These are phyloP conservation scores for Spinibarbus caldwelli DNA, from an alignment of 2,797 vertebrate genomes.

Conservation along the genomic window DNA sequence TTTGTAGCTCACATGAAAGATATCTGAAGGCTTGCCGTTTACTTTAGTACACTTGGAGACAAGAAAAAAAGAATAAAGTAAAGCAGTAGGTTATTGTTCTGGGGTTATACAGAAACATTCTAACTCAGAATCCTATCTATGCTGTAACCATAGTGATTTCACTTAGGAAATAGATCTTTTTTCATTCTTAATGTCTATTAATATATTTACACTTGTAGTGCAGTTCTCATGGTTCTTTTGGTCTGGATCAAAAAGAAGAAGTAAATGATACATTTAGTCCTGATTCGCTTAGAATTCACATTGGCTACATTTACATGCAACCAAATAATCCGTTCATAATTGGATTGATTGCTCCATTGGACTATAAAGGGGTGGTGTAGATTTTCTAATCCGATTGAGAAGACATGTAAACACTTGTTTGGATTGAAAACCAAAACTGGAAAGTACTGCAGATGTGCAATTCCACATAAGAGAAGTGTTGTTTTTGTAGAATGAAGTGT, in stretches of 20 bases:
- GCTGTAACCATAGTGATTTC: not conserved
- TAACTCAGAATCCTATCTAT: not conserved
- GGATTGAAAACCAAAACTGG: not conserved
- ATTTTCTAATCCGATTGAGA: not conserved
- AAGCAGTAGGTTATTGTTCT: slow-evolving; percentile 18
- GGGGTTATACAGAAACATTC: not conserved
- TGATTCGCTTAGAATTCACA: not conserved
- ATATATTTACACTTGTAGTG: not conserved
- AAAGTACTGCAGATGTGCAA: not conserved
- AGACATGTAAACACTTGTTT: not conserved
- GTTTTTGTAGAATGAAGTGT: too few relatives aligned
- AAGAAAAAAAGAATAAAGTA: not conserved
- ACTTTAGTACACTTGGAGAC: slow-evolving; percentile 5
- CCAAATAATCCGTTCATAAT: not conserved
- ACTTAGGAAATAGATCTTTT: too few relatives aligned
- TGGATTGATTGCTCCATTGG: not conserved
- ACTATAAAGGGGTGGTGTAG: not conserved
- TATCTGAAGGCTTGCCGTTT: not conserved
- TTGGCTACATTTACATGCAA: not conserved
- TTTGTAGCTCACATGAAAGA: slow-evolving; percentile 13
- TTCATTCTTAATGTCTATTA: not conserved
- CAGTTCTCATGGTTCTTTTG: not conserved
- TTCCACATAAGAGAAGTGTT: too few relatives aligned
- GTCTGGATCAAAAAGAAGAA: not conserved
- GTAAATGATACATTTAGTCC: not conserved